Evolutionary conservation across 2,113 vertebrate genomes (phyloP), one percentile per base, ranked within the genome.

Genomic region (Narcine bancroftii): DNA sequence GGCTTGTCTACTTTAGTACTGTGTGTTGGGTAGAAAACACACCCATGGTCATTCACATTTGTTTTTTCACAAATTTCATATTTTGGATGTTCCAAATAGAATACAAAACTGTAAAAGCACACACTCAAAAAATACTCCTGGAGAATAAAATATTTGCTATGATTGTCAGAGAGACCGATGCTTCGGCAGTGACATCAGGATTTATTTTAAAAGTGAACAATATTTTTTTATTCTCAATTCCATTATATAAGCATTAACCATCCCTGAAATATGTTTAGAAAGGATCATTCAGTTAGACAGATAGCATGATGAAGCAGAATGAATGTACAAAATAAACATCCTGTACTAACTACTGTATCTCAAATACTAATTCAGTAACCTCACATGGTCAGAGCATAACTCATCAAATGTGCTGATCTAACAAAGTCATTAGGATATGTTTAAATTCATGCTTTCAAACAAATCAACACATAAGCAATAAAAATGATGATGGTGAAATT

Each of bases 261-360:
- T 89, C 53, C 50, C 85, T 39, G 85, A 89, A 89, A 65, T 60
- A 15, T 63, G n/a, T 63, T 89, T 65, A 39, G n/a, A 89, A 19
- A 39, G 56, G 81, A 33, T 87, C 60, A 39, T n/a, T 60, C 36
- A 63, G 85, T 60, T 56, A 89, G 36, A 65, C 85, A 63, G 85
- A 89, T 63, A 89, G 83, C 47, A 29, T 87, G 83, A 87, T 13
- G 81, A 29, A 87, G 83, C 83, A 60, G 83, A 87, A 87, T 60
- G 60, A 87, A 87, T 60, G 56, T 17, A n/a, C n/a, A 63, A 53
- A 36, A 15, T 63, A 87, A 87, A 89, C 85, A 89, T 65, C 60
- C 85, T 53, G 36, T 39, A 65, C 65, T 63, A 89, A 89, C 60
- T 89, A 65, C 85, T 81, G 77, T 81, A 81, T 53, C 77, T 53